phyloP scores from a whole-genome alignment of 2,113 vertebrate genomes.

The Caloenas nicobarica region DNA sequence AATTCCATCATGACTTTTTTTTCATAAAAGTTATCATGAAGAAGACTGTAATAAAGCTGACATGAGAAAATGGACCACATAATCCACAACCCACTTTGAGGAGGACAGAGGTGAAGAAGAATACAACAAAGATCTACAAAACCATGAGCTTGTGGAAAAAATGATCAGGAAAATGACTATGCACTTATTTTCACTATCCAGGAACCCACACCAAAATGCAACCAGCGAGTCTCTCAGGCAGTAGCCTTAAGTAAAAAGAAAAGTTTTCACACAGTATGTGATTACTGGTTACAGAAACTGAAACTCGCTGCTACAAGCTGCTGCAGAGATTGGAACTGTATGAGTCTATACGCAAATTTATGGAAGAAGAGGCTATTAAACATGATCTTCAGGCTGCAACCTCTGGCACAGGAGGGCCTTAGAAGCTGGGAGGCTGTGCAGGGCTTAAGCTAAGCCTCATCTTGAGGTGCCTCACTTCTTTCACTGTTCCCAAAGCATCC shows the following conservation, averaged over 20 bases:
- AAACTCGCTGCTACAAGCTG: background rate
- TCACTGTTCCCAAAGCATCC: background rate
- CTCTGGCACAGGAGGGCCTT: background rate
- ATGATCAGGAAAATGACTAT: background rate
- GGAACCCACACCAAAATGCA: background rate
- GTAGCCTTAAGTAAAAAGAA: background rate
- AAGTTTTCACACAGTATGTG: background rate
- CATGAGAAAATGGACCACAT: background rate
- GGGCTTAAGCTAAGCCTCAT: background rate
- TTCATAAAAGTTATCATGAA: background rate
- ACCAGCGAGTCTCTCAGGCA: background rate
- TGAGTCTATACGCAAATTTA: background rate
- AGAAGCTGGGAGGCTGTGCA: background rate
- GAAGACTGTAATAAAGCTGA: background rate
- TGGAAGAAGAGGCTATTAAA: background rate
- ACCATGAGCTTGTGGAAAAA: background rate
- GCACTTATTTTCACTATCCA: background rate
- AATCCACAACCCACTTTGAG: background rate
- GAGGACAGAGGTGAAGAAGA: background rate
- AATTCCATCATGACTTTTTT: background rate
- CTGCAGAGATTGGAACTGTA: background rate
- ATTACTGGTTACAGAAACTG: background rate
- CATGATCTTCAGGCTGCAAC: background rate
- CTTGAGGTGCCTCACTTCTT: background rate
- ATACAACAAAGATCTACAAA: background rate